Evolutionary conservation across 1,140 invertebrate species (phyloP).

Genomic region (Lepeophtheirus salmonis): DNA sequence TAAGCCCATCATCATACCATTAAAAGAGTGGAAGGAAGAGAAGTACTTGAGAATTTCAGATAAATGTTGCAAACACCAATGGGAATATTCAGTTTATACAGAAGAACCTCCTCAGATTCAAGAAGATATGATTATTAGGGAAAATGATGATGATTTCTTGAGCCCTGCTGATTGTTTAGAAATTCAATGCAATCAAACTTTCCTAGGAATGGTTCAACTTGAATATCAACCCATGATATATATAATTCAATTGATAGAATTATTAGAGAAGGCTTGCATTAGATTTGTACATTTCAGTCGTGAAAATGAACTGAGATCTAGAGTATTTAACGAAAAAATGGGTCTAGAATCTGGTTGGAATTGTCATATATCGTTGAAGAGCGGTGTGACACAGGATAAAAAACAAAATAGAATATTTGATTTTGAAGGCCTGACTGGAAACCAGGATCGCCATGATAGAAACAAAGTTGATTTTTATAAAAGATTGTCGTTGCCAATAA

Average conservation of each 20-base stretch:
- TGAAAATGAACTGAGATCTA: conserved; percentile 83
- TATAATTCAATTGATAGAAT: conserved; percentile 78
- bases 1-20: conserved; percentile 38
- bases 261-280: conserved; percentile 79
- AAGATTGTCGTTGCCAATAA: neutral
- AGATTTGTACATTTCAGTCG: conserved; percentile 96
- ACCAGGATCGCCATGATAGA: neutral
- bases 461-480: neutral
- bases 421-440: neutral
- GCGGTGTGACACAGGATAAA: conserved; percentile 30
- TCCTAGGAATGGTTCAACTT: conserved; percentile 96
- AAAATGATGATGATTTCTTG: neutral
- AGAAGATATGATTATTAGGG: neutral
- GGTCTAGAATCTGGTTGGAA: conserved; percentile 96
- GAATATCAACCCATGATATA: conserved; percentile 91
- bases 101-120: neutral
- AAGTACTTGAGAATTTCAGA: conserved; percentile 68
- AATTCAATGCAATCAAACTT: conserved; percentile 85
- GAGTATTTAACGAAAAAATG: conserved; percentile 96
- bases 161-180: conserved; percentile 55
- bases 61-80: conserved; percentile 34
- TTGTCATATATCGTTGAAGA: conserved; percentile 83
- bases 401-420: neutral
- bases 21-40: conserved; percentile 33
- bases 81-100: neutral